Conservation (phyloP, 53 echinoderm and acorn worm species). For the Pentamera pediparva region DNA sequence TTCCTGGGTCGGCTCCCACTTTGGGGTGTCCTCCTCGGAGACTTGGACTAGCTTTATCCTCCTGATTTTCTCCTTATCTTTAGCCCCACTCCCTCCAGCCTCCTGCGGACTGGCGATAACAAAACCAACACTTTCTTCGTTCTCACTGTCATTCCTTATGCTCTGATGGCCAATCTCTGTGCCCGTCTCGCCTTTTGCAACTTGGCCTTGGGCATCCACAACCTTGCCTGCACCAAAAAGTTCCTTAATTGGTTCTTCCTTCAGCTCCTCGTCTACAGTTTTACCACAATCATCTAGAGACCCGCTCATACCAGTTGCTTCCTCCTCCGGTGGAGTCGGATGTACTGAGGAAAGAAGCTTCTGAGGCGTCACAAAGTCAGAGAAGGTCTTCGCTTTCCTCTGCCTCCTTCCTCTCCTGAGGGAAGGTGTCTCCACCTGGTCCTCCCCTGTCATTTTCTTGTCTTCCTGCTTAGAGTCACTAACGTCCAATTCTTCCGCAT, state of each 20-base stretch:
- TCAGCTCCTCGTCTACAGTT: slow-evolving; percentile 21
- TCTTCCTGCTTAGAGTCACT: background rate
- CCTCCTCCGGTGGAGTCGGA: background rate
- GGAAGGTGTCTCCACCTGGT: background rate
- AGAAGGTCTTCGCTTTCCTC: slow-evolving; percentile 11
- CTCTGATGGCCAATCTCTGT: no score
- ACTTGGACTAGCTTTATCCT: no score
- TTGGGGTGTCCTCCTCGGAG: no score
- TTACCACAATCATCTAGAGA: background rate
- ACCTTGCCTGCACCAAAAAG: no score
- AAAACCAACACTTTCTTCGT: no score
- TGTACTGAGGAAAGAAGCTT: background rate
- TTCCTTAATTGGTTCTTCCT: slow-evolving; percentile 11
- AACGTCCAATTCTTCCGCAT: slow-evolving; percentile 31
- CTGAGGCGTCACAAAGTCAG: slow-evolving; percentile 22
- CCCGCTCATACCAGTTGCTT: background rate
- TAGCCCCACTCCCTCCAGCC: no score
- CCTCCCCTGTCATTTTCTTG: background rate
- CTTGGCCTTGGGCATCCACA: no score
- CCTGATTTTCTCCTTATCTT: no score
- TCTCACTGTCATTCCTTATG: no score
- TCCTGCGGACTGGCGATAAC: no score
- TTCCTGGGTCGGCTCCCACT: background rate
- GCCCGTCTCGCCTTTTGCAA: no score
- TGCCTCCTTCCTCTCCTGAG: slow-evolving; percentile 17